Base-by-base conservation (phyloP, 2,797 vertebrate species). In the Spinibarbus caldwelli region DNA sequence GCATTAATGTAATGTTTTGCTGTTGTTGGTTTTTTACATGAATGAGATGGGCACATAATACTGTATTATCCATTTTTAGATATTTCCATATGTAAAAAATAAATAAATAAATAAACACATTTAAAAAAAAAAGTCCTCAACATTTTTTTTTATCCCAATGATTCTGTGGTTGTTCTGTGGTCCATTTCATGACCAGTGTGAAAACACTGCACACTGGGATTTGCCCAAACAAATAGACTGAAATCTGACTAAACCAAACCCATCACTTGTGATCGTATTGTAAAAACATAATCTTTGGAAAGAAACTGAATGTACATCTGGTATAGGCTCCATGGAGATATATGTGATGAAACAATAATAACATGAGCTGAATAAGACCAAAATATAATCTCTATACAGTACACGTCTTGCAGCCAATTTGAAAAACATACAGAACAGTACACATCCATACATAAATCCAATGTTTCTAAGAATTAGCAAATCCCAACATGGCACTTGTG, bases 401-500 rank as follows among this genome's bases (percentile, higher is more conserved):
- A 43, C 43, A 21, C 26, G 52, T 54, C 41, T 67, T 23, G 38
- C 54, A 59, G 26, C 34, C 79, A 73, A 67, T 59, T 73, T 29
- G 59, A 3, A 17, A 79, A 45, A 49, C 29, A n/a, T 21, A 82
- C 70, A 76, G 67, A 62, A 57, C 54, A 76, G 78, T 67, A 64
- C 54, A 26, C 70, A 43, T 70, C 38, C 34, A 73, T 45, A 62
- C 75, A 67, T 23, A 41, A 82, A 86, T 79, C 47, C 49, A 78
- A 43, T 80, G 31, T 14, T 26, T 67, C 17, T 85, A 86, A 75
- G 23, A 88, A 87, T 82, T 59, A 64, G 57, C 62, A 71, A 71
- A 88, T 85, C 75, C 78, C 79, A 80, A 82, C 52, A 59, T 59
- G 83, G 52, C 76, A 54, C 47, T 57, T 64, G 49, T 45, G 85